Conservation (phyloP, 2,888 invertebrate species). For the Pyrrhosoma nymphula region DNA sequence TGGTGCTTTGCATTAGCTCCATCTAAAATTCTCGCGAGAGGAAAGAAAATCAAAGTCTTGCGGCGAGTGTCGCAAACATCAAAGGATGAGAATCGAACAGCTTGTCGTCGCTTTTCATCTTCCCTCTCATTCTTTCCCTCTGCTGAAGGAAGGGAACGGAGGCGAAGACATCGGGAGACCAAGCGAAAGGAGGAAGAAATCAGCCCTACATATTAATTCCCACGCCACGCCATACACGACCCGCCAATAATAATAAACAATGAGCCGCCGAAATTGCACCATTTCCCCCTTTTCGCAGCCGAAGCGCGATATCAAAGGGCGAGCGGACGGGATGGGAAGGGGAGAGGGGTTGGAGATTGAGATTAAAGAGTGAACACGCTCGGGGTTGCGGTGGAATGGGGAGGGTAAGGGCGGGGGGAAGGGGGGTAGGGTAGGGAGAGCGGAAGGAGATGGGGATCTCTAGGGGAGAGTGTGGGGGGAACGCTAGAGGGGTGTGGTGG, state of each 20-base stretch:
- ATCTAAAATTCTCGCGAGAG: too few species aligned
- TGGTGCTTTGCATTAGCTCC: too few species aligned
- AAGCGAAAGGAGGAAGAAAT: background rate
- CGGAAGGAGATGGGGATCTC: background rate
- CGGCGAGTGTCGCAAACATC: too few species aligned
- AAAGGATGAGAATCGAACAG: too few species aligned
- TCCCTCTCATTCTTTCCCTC: background rate
- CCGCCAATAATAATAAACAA: conserved; percentile 4
- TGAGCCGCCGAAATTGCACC: background rate
- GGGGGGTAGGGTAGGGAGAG: background rate
- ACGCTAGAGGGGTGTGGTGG: too few species aligned
- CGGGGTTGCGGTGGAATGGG: too few species aligned
- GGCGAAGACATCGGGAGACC: background rate
- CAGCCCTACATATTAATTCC: background rate
- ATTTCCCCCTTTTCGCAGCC: background rate
- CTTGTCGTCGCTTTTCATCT: too few species aligned
- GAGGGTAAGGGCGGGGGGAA: background rate
- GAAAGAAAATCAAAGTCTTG: too few species aligned
- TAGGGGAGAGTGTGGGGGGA: background rate
- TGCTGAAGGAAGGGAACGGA: background rate
- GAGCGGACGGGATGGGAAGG: background rate
- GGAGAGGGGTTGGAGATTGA: background rate
- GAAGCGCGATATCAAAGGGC: background rate
- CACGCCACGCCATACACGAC: background rate
- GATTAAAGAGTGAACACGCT: too few species aligned